Conservation (phyloP, 2,888 invertebrate species). For the Athalia cordata region DNA sequence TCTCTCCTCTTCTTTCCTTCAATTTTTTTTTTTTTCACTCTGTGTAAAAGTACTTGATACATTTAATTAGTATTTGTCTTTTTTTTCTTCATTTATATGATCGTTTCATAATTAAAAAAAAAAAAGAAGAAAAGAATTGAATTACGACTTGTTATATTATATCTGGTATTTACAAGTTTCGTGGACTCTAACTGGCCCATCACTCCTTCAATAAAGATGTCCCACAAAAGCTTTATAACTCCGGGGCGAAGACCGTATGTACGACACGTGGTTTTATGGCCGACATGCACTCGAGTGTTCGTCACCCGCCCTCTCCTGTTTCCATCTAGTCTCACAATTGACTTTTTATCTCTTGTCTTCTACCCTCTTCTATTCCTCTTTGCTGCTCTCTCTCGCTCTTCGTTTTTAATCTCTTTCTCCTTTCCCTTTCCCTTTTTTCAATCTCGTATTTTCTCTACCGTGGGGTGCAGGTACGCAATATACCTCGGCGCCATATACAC, state of each 20-base stretch:
- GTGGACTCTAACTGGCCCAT: slow-evolving; percentile 47
- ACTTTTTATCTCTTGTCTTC: background rate
- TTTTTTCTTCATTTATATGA: background rate
- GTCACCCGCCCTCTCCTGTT: slow-evolving; percentile 40
- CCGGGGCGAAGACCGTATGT: slow-evolving; percentile 46
- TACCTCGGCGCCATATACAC: background rate
- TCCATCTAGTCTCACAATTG: background rate
- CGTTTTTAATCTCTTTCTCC: background rate
- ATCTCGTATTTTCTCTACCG: background rate
- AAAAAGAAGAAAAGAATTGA: background rate
- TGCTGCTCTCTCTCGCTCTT: background rate
- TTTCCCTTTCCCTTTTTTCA: slow-evolving; percentile 10
- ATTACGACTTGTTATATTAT: slow-evolving; percentile 23
- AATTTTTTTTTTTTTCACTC: background rate
- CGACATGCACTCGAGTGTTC: slow-evolving; percentile 56
- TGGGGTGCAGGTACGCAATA: background rate
- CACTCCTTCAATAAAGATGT: slow-evolving; percentile 59
- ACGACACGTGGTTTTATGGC: slow-evolving; percentile 57
- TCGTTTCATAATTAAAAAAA: background rate
- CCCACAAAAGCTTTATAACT: slow-evolving; percentile 46
- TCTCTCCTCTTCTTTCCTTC: background rate
- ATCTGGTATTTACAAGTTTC: slow-evolving; percentile 47
- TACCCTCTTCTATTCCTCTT: too few species aligned
- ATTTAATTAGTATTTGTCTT: background rate
- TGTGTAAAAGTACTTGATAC: too few species aligned